Conservation (phyloP, 2,797 vertebrate genomes). For the Chlorospingus flavigularis region DNA sequence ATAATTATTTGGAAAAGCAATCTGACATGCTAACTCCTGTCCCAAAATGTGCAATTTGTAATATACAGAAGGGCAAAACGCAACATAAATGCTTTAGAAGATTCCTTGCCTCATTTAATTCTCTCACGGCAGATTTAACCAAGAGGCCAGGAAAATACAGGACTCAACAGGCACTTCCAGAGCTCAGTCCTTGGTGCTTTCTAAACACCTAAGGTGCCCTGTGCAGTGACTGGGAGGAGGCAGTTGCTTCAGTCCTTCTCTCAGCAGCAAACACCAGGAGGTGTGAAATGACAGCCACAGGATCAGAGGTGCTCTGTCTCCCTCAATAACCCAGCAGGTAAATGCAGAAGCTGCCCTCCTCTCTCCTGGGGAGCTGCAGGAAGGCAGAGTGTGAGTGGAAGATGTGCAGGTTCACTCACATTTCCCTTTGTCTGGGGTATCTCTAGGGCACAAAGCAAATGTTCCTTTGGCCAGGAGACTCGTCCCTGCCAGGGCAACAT, state of each 20-base stretch:
- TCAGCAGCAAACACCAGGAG: background rate
- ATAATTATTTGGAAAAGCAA: conserved; percentile 9
- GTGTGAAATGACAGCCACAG: background rate
- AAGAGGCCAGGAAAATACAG: background rate
- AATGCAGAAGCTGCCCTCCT: background rate
- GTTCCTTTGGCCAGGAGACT: background rate
- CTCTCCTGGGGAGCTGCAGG: background rate
- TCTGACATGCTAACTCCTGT: background rate
- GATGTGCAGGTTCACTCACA: background rate
- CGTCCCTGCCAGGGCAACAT: background rate
- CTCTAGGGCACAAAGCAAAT: background rate
- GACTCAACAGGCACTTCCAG: background rate
- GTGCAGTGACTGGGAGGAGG: background rate
- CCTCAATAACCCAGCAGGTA: rapidly evolving
- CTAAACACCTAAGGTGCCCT: rapidly evolving
- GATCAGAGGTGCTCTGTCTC: background rate
- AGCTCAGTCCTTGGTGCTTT: rapidly evolving
- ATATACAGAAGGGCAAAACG: background rate
- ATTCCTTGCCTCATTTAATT: background rate
- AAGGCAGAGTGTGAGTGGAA: background rate
- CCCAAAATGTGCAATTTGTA: background rate
- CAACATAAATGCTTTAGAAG: background rate
- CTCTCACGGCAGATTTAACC: rapidly evolving
- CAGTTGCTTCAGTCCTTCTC: background rate
- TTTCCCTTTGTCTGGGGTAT: background rate